Evolutionary conservation across 2,888 invertebrate species (phyloP), one percentile per base, ranked within the genome.

Genomic region (Andrena flavipes): DNA sequence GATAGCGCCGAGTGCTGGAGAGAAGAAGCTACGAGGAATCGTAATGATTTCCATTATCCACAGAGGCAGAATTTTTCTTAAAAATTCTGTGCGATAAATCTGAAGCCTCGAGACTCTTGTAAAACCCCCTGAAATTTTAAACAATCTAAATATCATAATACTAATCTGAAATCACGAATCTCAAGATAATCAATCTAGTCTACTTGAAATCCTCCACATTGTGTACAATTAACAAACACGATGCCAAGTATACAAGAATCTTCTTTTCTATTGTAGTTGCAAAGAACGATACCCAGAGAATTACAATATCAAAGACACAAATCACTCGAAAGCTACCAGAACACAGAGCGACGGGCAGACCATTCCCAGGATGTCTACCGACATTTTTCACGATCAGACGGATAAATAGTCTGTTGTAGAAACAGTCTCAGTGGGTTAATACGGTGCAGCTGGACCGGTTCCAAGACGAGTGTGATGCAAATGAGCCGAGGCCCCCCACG

Each of bases 401-500:
- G 80, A 84, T 65, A 82, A 76, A 82, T 80, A 73, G 63, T 80
- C 64, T 23, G 60, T 63, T 65, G 56, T 69, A 76, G 60, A 69
- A 83, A 79, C 76, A 76, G 74, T 76, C 77, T 69, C 76, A 77
- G 71, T 81, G 82, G 81, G 87, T 81, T 79, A 84, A 85, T 73
- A 75, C 78, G 73, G 64, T 59, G 75, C 48, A 42, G 79, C 35
- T 72, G 80, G 87, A 88, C 88, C 88, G 85, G 88, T 88, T 88
- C 54, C 65, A 67, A 63, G 70, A 33, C 76, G 87, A 88, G 88
- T 86, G 88, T 80, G 85, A 93, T 93, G 93, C 92, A 93, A 93
- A 93, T 92, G 88, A 89, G 86, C 88, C 89, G 87, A 77, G 89
- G 89, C 89, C 92, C 93, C 93, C 93, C 91, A 91, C 91, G 91